Conservation (phyloP, 2,113 vertebrate genomes). For the Epinephelus lanceolatus region DNA sequence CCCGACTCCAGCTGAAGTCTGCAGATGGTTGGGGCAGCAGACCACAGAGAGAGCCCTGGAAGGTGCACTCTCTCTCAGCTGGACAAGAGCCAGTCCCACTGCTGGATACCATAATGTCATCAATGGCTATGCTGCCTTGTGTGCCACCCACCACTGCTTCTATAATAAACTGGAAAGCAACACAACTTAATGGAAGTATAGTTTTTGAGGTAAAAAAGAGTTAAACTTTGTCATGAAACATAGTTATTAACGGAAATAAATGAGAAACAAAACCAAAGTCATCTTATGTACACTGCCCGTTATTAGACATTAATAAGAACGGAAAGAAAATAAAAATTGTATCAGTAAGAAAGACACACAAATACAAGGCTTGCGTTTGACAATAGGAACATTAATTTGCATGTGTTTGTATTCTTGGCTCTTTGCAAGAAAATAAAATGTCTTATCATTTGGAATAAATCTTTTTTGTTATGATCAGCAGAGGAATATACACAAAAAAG, state of each 20-base stretch:
- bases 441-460: neutral
- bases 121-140: conserved; percentile 80
- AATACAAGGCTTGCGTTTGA: neutral
- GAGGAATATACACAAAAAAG: neutral
- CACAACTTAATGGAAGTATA: neutral
- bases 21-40: conserved; percentile 59
- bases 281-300: neutral
- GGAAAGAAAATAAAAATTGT: neutral
- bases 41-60: conserved; percentile 85
- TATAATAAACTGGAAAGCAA: conserved; percentile 80
- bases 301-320: neutral
- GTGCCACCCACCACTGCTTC: conserved; percentile 76
- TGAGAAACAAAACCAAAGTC: neutral
- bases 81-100: conserved; percentile 74
- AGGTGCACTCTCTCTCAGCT: conserved; percentile 85
- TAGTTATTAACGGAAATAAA: neutral
- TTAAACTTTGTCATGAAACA: neutral
- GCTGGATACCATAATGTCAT: conserved; percentile 74
- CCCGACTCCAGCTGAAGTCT: conserved; percentile 76
- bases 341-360: neutral
- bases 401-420: neutral
- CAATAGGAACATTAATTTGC: neutral
- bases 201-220: neutral
- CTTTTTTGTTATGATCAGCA: neutral
- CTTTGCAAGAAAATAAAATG: neutral